phyloP scores from a whole-genome alignment of 2,113 vertebrate genomes.

The Centropus bengalensis region DNA sequence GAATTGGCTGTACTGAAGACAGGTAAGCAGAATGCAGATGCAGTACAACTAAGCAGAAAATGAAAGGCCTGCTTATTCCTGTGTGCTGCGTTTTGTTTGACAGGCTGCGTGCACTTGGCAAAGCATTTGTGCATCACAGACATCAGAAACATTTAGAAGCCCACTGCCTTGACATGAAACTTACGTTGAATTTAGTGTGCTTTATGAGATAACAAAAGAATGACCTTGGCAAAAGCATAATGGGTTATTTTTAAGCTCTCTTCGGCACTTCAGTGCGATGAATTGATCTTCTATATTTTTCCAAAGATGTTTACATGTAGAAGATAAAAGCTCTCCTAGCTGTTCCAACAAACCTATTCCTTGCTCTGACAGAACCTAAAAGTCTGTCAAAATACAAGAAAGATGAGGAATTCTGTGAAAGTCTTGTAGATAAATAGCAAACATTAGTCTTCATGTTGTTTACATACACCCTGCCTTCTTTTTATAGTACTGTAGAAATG shows the following conservation, averaged over 20 bases:
- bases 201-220: not conserved
- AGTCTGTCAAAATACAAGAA: not conserved
- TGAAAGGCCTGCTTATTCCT: not conserved
- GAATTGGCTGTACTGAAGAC: not conserved
- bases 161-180: not conserved
- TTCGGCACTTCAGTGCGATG: not conserved
- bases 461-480: not conserved
- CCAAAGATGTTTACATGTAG: not conserved
- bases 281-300: conserved; percentile 8
- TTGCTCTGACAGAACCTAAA: not conserved
- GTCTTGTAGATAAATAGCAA: not conserved
- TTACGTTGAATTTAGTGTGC: not conserved
- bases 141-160: not conserved
- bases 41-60: not conserved
- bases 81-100: conserved; percentile 6
- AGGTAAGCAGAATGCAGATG: conserved; percentile 12
- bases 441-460: not conserved
- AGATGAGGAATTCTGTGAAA: not conserved
- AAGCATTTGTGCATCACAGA: not conserved
- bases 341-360: not conserved
- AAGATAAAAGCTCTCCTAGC: not conserved
- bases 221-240: not conserved
- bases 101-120: conserved; percentile 12
- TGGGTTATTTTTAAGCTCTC: not conserved
- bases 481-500: not conserved